Evolutionary conservation across 2,113 vertebrate genomes (phyloP), one percentile per base, ranked within the genome.

Genomic region (Heterotilapia buettikoferi): DNA sequence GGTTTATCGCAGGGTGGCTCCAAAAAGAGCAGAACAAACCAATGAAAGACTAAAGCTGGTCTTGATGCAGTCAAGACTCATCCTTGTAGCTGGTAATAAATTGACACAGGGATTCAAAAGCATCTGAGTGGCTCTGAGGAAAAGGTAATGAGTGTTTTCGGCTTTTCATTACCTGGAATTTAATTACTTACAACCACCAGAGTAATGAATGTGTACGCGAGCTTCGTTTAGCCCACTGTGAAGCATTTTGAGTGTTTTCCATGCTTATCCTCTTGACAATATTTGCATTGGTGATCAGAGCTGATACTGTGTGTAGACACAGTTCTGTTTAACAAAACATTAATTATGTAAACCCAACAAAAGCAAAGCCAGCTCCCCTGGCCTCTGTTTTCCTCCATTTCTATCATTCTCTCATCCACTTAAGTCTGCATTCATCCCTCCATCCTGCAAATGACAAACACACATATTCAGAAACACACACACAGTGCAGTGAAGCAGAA

Each of bases 341-440:
- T 88, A 90, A 94, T 94, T 92, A 94, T 95, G 91, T 92, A 93
- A 92, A 93, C 89, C 84, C 89, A 40, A 92, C 89, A 86, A 92
- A 93, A 90, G 90, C 88, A 88, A 87, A 92, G 83, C 89, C 82
- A 33, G 53, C 71, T 93, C 85, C 83, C 80, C 84, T 73, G 76
- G 88, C 85, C 84, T 85, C 78, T 47, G 6, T 82, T 82, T 53
- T 45, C n/a, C 19, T n/a, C 38, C 12, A 14, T 43, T 52, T 36
- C 68, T 47, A 61, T 8, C 59, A 8, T 10, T 24, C 26, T 38
- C 43, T 56, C 47, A 31, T 45, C 84, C 33, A 84, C 79, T 83
- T 52, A 53, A 38, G 84, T 82, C 84, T 52, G 7, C 52, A 88
- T 68, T 86, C 82, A 84, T 86, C 86, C 84, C 80, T 91, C 81